A percentile compares a stretch with the other conserved stretches of the same genome.
Evolutionary conservation across 2,888 invertebrate species (phyloP).

Genomic region (Habroteleia sp.): DNA sequence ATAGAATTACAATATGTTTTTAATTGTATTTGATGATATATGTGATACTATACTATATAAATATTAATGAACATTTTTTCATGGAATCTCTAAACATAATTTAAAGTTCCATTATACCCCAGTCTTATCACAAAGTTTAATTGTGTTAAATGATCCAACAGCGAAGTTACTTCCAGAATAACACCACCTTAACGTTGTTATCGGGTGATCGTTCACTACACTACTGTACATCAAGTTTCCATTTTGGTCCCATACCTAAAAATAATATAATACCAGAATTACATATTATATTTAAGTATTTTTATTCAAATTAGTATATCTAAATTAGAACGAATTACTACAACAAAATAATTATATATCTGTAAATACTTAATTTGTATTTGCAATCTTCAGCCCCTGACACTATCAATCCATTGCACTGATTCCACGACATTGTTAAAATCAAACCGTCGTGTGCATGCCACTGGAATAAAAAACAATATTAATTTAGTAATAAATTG

Average conservation of each 20-base stretch:
- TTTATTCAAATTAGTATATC: too few relatives aligned
- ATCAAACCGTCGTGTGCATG: conserved; percentile 97
- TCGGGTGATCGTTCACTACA: conserved; percentile 92
- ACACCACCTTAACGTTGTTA: conserved; percentile 95
- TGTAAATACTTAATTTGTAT: conserved; percentile 85
- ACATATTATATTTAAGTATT: too few relatives aligned
- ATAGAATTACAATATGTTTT: too few relatives aligned
- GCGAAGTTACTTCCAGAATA: conserved; percentile 95
- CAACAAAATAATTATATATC: background rate
- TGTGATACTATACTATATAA: too few relatives aligned
- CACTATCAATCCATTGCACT: conserved; percentile 93
- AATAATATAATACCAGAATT: too few relatives aligned
- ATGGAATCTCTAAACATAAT: too few relatives aligned
- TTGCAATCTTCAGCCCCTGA: conserved; percentile 98
- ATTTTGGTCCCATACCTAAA: conserved; percentile 93
- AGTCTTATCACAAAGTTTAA: conserved; percentile 95
- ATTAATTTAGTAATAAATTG: too few relatives aligned
- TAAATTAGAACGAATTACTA: too few relatives aligned
- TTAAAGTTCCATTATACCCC: conserved; percentile 89
- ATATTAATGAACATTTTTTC: too few relatives aligned
- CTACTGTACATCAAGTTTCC: conserved; percentile 94
- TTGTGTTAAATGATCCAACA: conserved; percentile 95
- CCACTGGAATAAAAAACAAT: conserved; percentile 85
- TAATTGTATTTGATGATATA: too few relatives aligned
- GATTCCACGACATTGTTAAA: conserved; percentile 96